Evolutionary conservation across 1,140 invertebrate genomes (phyloP).

Genomic region (Helicoverpa zea): DNA sequence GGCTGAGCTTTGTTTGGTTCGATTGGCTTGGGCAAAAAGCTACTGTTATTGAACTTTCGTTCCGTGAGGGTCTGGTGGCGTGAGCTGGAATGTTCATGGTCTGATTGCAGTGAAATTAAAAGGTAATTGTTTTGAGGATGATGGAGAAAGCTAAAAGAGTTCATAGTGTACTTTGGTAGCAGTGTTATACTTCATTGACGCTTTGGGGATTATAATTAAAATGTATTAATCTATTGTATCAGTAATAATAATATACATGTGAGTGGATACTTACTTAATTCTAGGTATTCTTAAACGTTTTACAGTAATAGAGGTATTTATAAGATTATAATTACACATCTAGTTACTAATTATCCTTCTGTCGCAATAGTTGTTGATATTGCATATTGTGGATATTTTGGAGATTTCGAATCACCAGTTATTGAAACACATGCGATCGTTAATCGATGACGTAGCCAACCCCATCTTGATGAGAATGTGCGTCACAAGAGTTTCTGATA

Average conservation of each 20-base stretch:
- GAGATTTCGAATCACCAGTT: neutral
- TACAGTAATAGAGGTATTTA: too few species aligned
- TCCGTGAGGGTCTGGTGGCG: neutral
- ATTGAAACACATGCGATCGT: neutral
- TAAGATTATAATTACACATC: too few species aligned
- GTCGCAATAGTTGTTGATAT: too few species aligned
- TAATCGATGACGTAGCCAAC: neutral
- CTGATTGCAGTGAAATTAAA: neutral
- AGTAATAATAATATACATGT: too few species aligned
- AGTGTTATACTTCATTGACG: too few species aligned
- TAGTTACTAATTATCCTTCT: too few species aligned
- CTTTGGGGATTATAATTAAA: too few species aligned
- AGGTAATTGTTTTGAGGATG: neutral
- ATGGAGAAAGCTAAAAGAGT: too few species aligned
- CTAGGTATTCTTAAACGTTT: too few species aligned
- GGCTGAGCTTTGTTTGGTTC: slow-evolving; percentile 9
- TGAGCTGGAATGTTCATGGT: slow-evolving; percentile 33
- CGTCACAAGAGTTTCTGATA: neutral
- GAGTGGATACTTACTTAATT: too few species aligned
- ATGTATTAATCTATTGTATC: too few species aligned
- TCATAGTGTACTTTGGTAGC: too few species aligned
- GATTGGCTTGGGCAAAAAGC: slow-evolving; percentile 11
- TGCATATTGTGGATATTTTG: neutral
- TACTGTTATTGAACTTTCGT: slow-evolving; percentile 25
- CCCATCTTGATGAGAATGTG: neutral